phyloP scores from a whole-genome alignment of 2,888 invertebrate genomes.

The Thera obeliscata region DNA sequence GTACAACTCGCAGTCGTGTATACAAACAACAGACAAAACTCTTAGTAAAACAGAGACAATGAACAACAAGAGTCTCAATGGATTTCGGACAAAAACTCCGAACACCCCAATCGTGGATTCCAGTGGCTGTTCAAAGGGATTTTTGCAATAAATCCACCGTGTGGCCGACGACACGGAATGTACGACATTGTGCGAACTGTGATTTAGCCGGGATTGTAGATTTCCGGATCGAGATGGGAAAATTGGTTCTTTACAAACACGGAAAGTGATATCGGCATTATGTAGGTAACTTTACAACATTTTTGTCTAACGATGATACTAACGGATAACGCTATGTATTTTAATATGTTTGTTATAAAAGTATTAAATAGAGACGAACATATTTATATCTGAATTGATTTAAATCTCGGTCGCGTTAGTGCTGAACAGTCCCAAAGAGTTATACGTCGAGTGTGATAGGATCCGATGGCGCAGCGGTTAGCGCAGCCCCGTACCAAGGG shows the following conservation, averaged over 20 bases:
- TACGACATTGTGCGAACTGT: slow-evolving; percentile 16
- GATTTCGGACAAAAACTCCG: slow-evolving; percentile 22
- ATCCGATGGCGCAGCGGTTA: too few relatives aligned
- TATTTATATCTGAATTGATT: too few relatives aligned
- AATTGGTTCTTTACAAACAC: slow-evolving; percentile 10
- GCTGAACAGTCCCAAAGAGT: too few relatives aligned
- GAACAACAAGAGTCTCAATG: slow-evolving; percentile 18
- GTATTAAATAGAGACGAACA: too few relatives aligned
- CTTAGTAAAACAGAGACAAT: neutral
- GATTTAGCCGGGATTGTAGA: slow-evolving; percentile 13
- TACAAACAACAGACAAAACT: neutral
- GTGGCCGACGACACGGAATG: slow-evolving; percentile 14
- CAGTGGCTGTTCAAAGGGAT: slow-evolving; percentile 22
- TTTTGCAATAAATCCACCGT: slow-evolving; percentile 23
- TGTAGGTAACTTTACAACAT: too few relatives aligned
- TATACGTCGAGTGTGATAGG: too few relatives aligned
- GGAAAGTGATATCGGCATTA: neutral
- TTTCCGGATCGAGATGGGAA: neutral
- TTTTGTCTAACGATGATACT: too few relatives aligned
- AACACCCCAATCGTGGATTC: slow-evolving; percentile 17
- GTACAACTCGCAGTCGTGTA: too few relatives aligned
- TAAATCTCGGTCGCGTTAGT: too few relatives aligned
- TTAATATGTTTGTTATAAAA: too few relatives aligned
- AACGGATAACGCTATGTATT: too few relatives aligned
- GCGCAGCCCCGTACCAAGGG: too few relatives aligned